phyloP scores from a whole-genome alignment of 2,113 vertebrate genomes.

The Odontophorus gujanensis region DNA sequence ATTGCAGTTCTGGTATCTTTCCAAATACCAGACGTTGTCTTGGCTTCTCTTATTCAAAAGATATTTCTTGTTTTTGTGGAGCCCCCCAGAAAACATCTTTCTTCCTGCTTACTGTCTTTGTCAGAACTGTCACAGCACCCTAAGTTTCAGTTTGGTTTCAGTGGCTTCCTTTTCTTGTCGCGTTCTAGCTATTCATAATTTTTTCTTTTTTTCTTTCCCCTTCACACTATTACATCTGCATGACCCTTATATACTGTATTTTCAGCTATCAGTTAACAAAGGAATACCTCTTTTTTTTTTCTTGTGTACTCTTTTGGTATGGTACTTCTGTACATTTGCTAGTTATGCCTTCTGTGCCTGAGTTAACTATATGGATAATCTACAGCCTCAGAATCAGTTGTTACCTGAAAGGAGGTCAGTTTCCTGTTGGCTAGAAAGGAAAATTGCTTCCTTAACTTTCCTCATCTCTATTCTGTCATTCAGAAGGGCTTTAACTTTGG shows the following conservation, averaged over 20 bases:
- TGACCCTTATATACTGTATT: background rate
- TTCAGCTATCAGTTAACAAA: background rate
- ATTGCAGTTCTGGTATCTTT: constrained; percentile 24
- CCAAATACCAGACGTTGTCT: constrained; percentile 27
- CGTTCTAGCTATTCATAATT: background rate
- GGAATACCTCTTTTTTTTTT: background rate
- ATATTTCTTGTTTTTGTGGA: background rate
- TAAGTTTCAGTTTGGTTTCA: background rate
- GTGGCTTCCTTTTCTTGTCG: background rate
- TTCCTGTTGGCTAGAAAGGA: background rate
- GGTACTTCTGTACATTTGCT: background rate
- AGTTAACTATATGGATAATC: background rate
- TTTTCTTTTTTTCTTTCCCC: background rate
- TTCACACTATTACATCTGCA: background rate
- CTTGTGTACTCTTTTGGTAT: background rate
- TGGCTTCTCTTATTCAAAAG: background rate
- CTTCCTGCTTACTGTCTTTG: background rate
- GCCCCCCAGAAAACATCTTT: background rate
- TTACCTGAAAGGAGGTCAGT: background rate
- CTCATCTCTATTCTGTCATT: background rate
- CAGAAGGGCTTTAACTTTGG: background rate
- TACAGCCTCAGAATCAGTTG: background rate
- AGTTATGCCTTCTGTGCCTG: background rate
- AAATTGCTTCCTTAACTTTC: background rate
- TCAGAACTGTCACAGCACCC: background rate